phyloP scores from a whole-genome alignment of 2,113 vertebrate genomes.

The Polypterus senegalus region DNA sequence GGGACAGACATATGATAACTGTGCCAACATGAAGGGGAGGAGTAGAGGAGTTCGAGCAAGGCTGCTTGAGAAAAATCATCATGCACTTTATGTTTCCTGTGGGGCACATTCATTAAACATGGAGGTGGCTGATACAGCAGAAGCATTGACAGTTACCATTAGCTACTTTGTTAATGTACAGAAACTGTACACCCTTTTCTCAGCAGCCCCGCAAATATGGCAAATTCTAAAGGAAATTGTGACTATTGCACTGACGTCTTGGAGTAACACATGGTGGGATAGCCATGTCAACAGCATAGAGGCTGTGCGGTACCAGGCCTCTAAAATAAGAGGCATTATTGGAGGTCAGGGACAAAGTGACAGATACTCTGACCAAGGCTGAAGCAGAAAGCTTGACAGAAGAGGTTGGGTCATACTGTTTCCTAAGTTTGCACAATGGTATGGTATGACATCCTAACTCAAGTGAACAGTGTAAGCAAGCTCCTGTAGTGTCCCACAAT shows the following conservation, averaged over 20 bases:
- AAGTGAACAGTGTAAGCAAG: too few relatives aligned
- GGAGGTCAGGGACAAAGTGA: constrained; percentile 21
- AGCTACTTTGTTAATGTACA: constrained; percentile 18
- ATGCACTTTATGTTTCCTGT: constrained; percentile 20
- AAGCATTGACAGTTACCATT: constrained; percentile 12
- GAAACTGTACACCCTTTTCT: constrained; percentile 18
- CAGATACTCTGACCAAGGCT: constrained; percentile 17
- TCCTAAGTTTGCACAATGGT: constrained; percentile 17
- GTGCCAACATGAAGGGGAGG: constrained; percentile 6
- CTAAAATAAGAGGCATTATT: constrained; percentile 14
- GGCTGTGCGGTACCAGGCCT: constrained; percentile 20
- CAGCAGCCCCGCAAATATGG: constrained; percentile 19
- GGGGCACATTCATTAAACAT: constrained; percentile 19
- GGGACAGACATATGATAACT: constrained; percentile 17
- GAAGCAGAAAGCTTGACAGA: constrained; percentile 19
- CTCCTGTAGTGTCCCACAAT: too few relatives aligned
- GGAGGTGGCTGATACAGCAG: constrained; percentile 17
- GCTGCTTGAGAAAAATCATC: constrained; percentile 13
- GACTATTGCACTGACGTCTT: constrained; percentile 15
- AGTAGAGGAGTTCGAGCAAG: constrained; percentile 12
- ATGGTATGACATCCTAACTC: constrained; percentile 20
- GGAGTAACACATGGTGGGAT: constrained; percentile 22
- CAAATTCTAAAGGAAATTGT: constrained; percentile 22
- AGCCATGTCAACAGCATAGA: constrained; percentile 21
- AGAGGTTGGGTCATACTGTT: constrained; percentile 17